Conservation (phyloP, 2,113 vertebrate genomes). For the Eulacestoma nigropectus region DNA sequence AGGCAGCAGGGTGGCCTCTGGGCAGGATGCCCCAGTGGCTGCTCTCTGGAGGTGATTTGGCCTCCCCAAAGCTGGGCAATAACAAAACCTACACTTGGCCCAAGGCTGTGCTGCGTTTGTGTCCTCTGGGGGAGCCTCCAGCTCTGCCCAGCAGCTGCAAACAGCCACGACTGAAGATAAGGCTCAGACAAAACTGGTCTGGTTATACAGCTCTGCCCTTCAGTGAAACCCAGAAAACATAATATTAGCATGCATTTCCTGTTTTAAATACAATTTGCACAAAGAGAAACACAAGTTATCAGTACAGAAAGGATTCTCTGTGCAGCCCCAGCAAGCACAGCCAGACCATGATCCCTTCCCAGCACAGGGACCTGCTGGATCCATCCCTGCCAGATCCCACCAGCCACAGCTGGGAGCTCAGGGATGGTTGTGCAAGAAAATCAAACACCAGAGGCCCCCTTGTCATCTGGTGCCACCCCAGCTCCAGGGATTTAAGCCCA, state of each 20-base stretch:
- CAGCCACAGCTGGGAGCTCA: not conserved
- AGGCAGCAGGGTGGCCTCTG: not conserved
- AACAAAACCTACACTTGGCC: not conserved
- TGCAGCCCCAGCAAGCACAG: not conserved
- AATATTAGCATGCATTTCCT: not conserved
- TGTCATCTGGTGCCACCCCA: not conserved
- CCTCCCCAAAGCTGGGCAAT: not conserved
- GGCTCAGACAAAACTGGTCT: not conserved
- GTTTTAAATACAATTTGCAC: not conserved
- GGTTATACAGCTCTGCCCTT: not conserved
- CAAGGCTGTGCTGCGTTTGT: not conserved
- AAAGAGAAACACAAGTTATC: not conserved
- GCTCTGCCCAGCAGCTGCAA: not conserved
- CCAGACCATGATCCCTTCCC: not conserved
- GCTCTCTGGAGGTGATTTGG: not conserved
- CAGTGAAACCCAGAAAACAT: not conserved
- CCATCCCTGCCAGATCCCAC: not conserved
- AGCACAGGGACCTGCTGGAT: not conserved
- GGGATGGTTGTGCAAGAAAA: not conserved
- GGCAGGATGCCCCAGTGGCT: not conserved
- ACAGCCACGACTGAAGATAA: not conserved
- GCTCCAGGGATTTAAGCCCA: not conserved
- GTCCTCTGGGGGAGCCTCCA: not conserved
- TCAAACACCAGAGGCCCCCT: not conserved
- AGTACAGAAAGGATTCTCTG: not conserved